phyloP scores from a whole-genome alignment of 2,113 vertebrate species.

The Myotis lucifugus region DNA sequence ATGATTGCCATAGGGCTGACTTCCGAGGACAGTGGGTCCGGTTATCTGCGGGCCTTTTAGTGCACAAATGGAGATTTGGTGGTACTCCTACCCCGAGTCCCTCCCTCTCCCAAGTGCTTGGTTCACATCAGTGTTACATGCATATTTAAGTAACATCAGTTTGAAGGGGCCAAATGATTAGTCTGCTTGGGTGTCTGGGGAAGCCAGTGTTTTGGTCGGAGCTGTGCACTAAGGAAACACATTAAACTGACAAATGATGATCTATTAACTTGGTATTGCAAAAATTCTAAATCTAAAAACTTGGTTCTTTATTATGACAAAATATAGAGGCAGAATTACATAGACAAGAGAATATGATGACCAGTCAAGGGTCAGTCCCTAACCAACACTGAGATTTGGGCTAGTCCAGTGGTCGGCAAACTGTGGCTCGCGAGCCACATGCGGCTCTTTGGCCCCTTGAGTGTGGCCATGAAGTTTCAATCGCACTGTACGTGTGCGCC shows the following conservation, averaged over 20 bases:
- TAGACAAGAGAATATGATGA: background rate
- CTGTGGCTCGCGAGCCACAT: too few species aligned
- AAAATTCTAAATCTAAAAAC: background rate
- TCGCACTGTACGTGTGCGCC: too few species aligned
- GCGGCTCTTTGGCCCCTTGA: too few species aligned
- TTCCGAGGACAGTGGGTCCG: background rate
- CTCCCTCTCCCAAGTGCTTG: background rate
- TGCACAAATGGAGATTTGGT: background rate
- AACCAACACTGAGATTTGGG: background rate
- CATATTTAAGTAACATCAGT: conserved; percentile 32
- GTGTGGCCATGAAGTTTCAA: too few species aligned
- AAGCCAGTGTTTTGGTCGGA: background rate
- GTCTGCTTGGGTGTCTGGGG: background rate
- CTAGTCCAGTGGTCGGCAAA: background rate
- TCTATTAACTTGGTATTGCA: background rate
- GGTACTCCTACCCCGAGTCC: background rate
- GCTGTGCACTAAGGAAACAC: background rate
- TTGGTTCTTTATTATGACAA: background rate
- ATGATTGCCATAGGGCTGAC: background rate
- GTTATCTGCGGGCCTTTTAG: background rate
- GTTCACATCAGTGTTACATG: background rate
- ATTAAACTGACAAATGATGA: background rate
- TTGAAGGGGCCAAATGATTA: background rate
- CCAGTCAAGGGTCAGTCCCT: background rate
- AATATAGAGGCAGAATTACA: background rate